Conservation (phyloP, 2,888 invertebrate genomes). For the Drosophila vallismaia region DNA sequence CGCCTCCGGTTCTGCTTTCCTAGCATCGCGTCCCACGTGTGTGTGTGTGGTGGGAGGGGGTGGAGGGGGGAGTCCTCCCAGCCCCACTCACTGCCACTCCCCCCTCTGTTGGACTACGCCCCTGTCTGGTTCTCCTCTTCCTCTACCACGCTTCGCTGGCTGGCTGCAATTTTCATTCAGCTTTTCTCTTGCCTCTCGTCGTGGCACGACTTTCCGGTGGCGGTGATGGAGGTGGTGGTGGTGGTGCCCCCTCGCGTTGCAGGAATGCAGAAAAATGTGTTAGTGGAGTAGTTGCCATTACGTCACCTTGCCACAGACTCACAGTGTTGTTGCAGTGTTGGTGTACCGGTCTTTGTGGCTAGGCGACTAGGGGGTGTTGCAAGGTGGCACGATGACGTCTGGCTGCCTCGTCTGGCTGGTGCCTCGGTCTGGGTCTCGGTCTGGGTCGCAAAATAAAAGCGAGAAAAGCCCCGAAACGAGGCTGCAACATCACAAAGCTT, state of each 20-base stretch:
- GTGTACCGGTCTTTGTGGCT: constrained; percentile 30
- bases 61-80: too few relatives aligned
- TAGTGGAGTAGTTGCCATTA: constrained; percentile 84
- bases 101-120: constrained; percentile 3
- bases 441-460: constrained; percentile 58
- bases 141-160: constrained; percentile 46
- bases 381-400: constrained; percentile 4
- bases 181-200: constrained; percentile 39
- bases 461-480: not conserved
- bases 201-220: constrained; percentile 34
- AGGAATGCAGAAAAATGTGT: constrained; percentile 84
- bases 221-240: not conserved
- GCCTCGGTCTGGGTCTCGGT: constrained; percentile 64
- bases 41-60: too few relatives aligned
- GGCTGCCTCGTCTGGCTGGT: constrained; percentile 31
- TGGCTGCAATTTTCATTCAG: constrained; percentile 58
- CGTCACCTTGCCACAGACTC: constrained; percentile 76
- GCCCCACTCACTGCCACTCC: too few relatives aligned
- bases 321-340: constrained; percentile 6
- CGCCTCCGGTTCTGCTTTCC: constrained; percentile 30
- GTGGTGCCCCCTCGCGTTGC: constrained; percentile 53
- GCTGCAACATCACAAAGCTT: not conserved
- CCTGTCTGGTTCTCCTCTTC: constrained; percentile 12
- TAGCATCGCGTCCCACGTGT: constrained; percentile 43
- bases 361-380: constrained; percentile 10